Evolutionary conservation across 2,888 invertebrate genomes (phyloP), one percentile per base, ranked within the genome.

Genomic region (Bruchidius siliquastri): DNA sequence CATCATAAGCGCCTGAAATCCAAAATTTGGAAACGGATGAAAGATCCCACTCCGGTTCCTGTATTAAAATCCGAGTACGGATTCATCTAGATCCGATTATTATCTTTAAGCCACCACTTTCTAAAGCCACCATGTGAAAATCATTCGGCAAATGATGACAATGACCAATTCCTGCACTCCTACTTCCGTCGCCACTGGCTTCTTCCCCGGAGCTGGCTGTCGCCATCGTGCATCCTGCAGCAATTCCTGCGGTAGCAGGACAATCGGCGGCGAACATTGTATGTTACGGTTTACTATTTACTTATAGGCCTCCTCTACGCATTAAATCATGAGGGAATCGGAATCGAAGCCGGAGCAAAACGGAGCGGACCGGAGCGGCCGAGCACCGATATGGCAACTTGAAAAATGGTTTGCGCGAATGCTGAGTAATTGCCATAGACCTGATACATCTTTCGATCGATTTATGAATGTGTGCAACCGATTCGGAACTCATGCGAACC

Each of bases 241-340:
- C 70, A 68, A 68, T 71, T 74, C 75, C 67, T 75, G 75, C 73
- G 72, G 76, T 75, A 76, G 76, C 76, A 69, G 76, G 72, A 78
- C 77, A 78, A 78, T 77, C 73, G 77, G 72, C 49, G 8, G 77
- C 74, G 73, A 71, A 75, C 76, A 76, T 76, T 74, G 13, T 49
- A 76, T 76, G 75, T 77, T 78, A 76, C 76, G 74, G 78, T 75
- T 76, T 76, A 75, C 74, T 77, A 75, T 78, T 76, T 74, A 75
- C 75, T 76, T 76, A 76, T 74, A 73, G 71, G 75, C 73, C 72
- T 75, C 71, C 73, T 75, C 71, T 74, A 71, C 73, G 74, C 69
- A 22, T 76, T 77, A 77, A 77, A 77, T 77, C 74, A 77, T 76
- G 72, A 67, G 73, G 22, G 68, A 21, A 68, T 68, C 21, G 68